Base-by-base conservation (phyloP, 2,888 invertebrate species). In the Cataglyphis cursor region DNA sequence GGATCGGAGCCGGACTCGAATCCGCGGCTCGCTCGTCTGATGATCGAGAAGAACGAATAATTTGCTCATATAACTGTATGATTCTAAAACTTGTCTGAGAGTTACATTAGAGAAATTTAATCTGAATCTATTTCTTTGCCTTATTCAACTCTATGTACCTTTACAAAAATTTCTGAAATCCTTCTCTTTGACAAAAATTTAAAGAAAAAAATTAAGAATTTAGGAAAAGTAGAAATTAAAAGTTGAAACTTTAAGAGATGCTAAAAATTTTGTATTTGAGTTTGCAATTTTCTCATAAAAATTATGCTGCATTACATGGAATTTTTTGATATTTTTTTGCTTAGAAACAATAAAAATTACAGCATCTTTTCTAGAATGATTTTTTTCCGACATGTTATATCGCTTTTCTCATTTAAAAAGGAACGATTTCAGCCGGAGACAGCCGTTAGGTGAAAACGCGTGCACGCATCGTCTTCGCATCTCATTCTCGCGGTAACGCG, bases 401-500 rank as follows among this genome's bases (percentile, higher is more conserved):
- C 51, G 5, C 4, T 41, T 8, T 0, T 41, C 54, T 57, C n/a
- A 66, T 75, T 75, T 38, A 54, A 76, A 51, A 41, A 21, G 9
- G 3, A 41, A 15, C 6, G 8, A 31, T 24, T 48, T 51, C 51
- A 57, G 65, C 6, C 10, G n/a, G 57, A 24, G 15, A 54, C 54
- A 9, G 41, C 70, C 41, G 76, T 78, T 41, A 68, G 21, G 28
- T 68, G 28, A 15, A 59, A 70, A 78, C 28, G 31, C 70, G 31
- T 57, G 9, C 68, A 21, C 31, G 21, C 68, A 35, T 41, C 57
- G 70, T 24, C 12, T 54, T 70, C n/a, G n/a, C n/a, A n/a, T n/a
- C n/a, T n/a, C n/a, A 28, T 10, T 65, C 12, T 28, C 6, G 76
- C 38, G 54, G 38, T 24, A 41, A 15, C 35, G 31, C 8, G 44